Percentiles rank a stretch among this genome's conserved stretches.
Conservation (phyloP, 2,888 invertebrate genomes). For the Carcina quercana region DNA sequence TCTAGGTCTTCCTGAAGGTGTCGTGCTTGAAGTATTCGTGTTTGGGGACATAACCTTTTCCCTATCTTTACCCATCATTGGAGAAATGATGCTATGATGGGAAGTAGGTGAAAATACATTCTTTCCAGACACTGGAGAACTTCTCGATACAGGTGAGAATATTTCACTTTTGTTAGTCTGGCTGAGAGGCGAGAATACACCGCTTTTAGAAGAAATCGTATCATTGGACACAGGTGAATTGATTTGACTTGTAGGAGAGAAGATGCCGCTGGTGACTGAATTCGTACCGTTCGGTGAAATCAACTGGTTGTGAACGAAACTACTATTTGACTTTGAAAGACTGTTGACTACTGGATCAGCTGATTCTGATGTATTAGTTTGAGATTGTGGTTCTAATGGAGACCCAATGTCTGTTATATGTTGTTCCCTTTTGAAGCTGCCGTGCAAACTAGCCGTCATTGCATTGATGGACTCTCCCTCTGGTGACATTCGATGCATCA, state of each 20-base stretch:
- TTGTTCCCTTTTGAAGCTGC: slow-evolving; percentile 76
- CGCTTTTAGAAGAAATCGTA: slow-evolving; percentile 68
- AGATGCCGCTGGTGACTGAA: slow-evolving; percentile 69
- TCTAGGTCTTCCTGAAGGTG: slow-evolving; percentile 73
- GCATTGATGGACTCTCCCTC: slow-evolving; percentile 78
- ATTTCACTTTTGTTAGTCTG: slow-evolving; percentile 68
- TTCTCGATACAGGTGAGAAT: slow-evolving; percentile 63
- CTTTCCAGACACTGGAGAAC: slow-evolving; percentile 63
- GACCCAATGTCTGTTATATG: slow-evolving; percentile 53
- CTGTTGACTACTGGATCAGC: slow-evolving; percentile 55
- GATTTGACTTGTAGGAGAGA: slow-evolving; percentile 70
- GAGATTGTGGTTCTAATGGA: slow-evolving; percentile 55
- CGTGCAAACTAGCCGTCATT: slow-evolving; percentile 78
- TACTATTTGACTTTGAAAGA: slow-evolving; percentile 53
- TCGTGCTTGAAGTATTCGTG: slow-evolving; percentile 66
- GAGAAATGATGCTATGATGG: slow-evolving; percentile 60
- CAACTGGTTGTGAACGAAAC: slow-evolving; percentile 57
- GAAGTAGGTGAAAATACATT: slow-evolving; percentile 64
- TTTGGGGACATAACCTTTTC: slow-evolving; percentile 62
- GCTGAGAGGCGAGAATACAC: slow-evolving; percentile 67
- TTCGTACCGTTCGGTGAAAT: slow-evolving; percentile 68
- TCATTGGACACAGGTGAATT: slow-evolving; percentile 70
- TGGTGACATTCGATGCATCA: slow-evolving; percentile 81
- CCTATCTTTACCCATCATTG: slow-evolving; percentile 53
- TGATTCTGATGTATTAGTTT: slow-evolving; percentile 56